Conservation (phyloP, 2,797 vertebrate genomes). For the Lindbergichthys nudifrons region DNA sequence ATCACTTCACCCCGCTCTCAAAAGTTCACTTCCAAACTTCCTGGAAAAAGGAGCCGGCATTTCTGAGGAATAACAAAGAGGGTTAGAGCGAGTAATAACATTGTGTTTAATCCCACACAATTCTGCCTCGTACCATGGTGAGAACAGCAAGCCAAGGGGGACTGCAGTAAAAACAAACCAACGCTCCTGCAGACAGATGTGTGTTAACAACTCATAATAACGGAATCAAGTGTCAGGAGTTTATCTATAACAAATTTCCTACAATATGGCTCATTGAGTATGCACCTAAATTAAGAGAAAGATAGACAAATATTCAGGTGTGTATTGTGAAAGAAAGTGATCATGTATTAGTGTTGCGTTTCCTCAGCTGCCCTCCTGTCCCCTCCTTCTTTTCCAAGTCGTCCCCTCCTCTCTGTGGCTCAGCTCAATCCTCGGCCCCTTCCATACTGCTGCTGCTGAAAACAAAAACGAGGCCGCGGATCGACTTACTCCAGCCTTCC, state of each 20-base stretch:
- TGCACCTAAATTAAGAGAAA: not conserved
- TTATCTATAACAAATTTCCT: slow-evolving; percentile 6
- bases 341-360: slow-evolving; percentile 1
- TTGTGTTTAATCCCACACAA: slow-evolving; percentile 70
- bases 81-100: slow-evolving; percentile 70
- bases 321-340: not conserved
- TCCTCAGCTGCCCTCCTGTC: slow-evolving; percentile 4
- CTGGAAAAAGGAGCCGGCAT: slow-evolving; percentile 71
- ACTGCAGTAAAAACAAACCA: slow-evolving; percentile 54
- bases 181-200: slow-evolving; percentile 35
- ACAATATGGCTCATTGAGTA: not conserved
- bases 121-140: slow-evolving; percentile 50
- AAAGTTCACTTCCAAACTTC: slow-evolving; percentile 78
- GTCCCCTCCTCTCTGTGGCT: slow-evolving; percentile 57
- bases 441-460: slow-evolving; percentile 44
- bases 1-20: slow-evolving; percentile 71
- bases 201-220: slow-evolving; percentile 31
- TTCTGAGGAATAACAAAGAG: slow-evolving; percentile 75
- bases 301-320: not conserved
- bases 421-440: slow-evolving; percentile 55
- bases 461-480: slow-evolving; percentile 62
- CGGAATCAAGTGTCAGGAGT: slow-evolving; percentile 24
- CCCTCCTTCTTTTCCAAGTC: slow-evolving; percentile 31
- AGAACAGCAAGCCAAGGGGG: slow-evolving; percentile 41
- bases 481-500: slow-evolving; percentile 66